Evolutionary conservation across 2,113 vertebrate species (phyloP).

Genomic region (Bufo gargarizans): DNA sequence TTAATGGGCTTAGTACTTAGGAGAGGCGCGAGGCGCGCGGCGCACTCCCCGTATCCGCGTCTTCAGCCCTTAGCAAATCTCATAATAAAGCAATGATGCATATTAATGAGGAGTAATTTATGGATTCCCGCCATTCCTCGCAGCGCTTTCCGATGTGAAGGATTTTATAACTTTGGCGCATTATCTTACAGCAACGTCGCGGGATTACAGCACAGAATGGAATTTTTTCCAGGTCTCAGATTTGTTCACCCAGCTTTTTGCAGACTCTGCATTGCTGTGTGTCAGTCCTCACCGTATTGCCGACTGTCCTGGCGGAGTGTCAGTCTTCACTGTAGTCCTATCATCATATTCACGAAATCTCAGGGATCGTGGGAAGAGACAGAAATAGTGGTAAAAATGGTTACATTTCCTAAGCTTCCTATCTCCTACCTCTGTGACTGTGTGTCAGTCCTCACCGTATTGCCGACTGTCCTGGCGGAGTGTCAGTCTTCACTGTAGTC

Average conservation of each 20-base stretch:
- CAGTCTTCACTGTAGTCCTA: not conserved
- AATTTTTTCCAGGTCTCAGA: not conserved
- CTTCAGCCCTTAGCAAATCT: constrained; percentile 32
- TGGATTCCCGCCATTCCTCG: constrained; percentile 1
- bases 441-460: too few relatives aligned
- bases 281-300: too few relatives aligned
- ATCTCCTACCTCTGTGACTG: too few relatives aligned
- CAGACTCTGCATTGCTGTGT: too few relatives aligned
- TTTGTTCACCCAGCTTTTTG: too few relatives aligned
- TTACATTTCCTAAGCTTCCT: too few relatives aligned
- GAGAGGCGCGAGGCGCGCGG: not conserved
- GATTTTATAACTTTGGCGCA: not conserved
- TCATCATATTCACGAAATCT: not conserved
- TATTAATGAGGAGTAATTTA: constrained; percentile 21
- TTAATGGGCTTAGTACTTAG: constrained; percentile 53
- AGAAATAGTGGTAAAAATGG: too few relatives aligned
- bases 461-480: too few relatives aligned
- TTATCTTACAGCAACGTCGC: not conserved
- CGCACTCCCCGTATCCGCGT: constrained; percentile 5
- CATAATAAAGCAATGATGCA: constrained; percentile 34
- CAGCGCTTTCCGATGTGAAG: not conserved
- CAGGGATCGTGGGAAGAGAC: too few relatives aligned
- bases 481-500: not conserved
- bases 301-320: not conserved
- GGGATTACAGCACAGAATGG: not conserved